A percentile compares a stretch with the other conserved stretches of the same genome.
Evolutionary conservation across 2,113 vertebrate species (phyloP).

Genomic region (Mirounga angustirostris): DNA sequence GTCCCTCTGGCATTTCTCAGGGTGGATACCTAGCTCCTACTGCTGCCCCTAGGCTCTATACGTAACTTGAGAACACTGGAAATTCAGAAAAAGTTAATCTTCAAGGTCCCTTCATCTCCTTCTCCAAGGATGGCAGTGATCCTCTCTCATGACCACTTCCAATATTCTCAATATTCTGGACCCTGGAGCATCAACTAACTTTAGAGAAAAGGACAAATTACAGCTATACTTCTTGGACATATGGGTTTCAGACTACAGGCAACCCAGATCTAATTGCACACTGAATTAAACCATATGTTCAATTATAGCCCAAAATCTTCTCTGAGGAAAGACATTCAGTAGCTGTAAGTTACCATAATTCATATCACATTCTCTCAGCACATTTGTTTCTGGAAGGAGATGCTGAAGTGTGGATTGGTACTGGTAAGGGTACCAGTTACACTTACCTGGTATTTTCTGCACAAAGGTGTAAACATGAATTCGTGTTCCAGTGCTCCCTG

Average conservation of each 20-base stretch:
- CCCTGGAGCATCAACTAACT: neutral
- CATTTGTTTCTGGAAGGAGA: constrained; percentile 6
- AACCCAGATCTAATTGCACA: constrained; percentile 35
- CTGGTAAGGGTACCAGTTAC: neutral
- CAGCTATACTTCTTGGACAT: constrained; percentile 24
- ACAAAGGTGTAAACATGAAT: constrained; percentile 99
- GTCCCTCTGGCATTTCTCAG: neutral
- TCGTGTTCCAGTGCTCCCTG: constrained; percentile 97
- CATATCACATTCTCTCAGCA: neutral
- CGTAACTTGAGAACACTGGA: neutral
- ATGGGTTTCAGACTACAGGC: constrained; percentile 21
- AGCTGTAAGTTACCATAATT: neutral
- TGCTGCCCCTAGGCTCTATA: neutral
- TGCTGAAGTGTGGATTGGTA: neutral
- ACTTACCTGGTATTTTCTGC: constrained; percentile 93
- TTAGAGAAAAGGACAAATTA: constrained; percentile 33
- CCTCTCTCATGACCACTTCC: neutral
- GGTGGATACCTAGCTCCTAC: neutral
- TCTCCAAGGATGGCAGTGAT: neutral
- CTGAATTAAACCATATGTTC: constrained; percentile 23
- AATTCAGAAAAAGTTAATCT: constrained; percentile 18
- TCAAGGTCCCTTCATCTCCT: neutral
- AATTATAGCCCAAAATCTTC: neutral
- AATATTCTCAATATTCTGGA: constrained; percentile 35
- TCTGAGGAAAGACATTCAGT: constrained; percentile 49